A percentile compares a stretch with the other conserved stretches of the same genome.
phyloP scores from a whole-genome alignment of 2,888 invertebrate species.

The Calliphora vomitoria region DNA sequence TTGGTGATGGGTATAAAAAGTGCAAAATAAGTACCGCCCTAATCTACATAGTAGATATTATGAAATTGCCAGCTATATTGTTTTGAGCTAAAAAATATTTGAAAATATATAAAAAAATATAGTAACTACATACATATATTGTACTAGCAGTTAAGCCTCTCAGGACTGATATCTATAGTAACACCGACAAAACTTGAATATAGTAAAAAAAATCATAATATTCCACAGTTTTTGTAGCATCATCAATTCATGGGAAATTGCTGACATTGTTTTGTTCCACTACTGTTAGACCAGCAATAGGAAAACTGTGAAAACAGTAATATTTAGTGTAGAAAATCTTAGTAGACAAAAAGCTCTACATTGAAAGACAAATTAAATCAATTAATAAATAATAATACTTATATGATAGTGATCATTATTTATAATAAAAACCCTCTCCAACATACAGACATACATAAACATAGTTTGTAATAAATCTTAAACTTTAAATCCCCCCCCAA shows the following conservation, averaged over 20 bases:
- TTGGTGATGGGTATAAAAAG: no score
- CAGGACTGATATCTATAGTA: not conserved
- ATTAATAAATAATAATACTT: no score
- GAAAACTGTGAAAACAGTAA: not conserved
- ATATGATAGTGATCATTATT: no score
- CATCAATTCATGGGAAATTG: constrained; percentile 15
- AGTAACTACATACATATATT: no score
- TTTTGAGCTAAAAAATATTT: not conserved
- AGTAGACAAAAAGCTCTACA: no score
- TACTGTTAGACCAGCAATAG: constrained; percentile 42
- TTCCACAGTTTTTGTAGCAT: not conserved
- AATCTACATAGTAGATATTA: not conserved
- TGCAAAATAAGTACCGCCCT: no score
- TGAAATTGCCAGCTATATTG: not conserved
- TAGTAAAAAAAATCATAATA: not conserved
- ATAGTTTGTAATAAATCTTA: not conserved
- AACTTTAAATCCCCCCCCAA: not conserved
- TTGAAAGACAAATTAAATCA: no score
- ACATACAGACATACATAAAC: no score
- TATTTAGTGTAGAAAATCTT: no score
- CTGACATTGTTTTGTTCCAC: not conserved
- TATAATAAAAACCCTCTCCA: no score
- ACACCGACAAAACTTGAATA: not conserved
- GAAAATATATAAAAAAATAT: not conserved
- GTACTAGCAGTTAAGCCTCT: not conserved